phyloP scores from a whole-genome alignment of 2,113 vertebrate genomes.

The Halichoeres trimaculatus region DNA sequence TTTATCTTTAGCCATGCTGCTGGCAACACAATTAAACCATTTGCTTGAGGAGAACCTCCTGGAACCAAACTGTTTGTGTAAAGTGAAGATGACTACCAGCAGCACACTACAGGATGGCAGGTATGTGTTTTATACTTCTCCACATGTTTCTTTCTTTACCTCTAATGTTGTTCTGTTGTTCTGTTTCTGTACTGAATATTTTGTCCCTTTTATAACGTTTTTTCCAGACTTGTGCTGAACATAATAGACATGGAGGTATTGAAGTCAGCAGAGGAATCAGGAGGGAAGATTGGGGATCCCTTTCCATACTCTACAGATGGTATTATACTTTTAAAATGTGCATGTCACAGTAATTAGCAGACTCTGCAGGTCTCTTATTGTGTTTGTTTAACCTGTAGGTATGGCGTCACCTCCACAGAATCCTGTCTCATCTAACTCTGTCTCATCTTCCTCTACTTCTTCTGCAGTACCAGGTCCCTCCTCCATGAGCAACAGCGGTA shows the following conservation, averaged over 20 bases:
- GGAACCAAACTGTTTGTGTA: conserved; percentile 84
- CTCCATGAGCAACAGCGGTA: conserved; percentile 38
- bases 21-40: conserved; percentile 87
- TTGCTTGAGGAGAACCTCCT: conserved; percentile 82
- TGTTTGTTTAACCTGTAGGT: conserved; percentile 46
- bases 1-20: conserved; percentile 60
- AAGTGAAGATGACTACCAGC: conserved; percentile 84
- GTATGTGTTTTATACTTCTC: conserved; percentile 66
- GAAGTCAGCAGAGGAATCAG: conserved; percentile 82
- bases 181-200: background rate
- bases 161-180: background rate
- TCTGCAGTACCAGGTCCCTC: conserved; percentile 52
- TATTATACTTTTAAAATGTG: conserved; percentile 58
- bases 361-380: background rate
- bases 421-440: background rate
- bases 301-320: conserved; percentile 81
- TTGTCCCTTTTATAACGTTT: background rate
- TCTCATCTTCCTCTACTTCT: conserved; percentile 4
- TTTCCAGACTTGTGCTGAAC: conserved; percentile 84
- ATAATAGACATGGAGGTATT: conserved; percentile 87
- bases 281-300: conserved; percentile 88
- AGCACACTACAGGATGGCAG: conserved; percentile 89
- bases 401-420: conserved; percentile 26
- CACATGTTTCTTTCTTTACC: background rate
- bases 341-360: background rate